Conservation (phyloP, 1,140 invertebrate species). For the Drosophila equinoxialis region DNA sequence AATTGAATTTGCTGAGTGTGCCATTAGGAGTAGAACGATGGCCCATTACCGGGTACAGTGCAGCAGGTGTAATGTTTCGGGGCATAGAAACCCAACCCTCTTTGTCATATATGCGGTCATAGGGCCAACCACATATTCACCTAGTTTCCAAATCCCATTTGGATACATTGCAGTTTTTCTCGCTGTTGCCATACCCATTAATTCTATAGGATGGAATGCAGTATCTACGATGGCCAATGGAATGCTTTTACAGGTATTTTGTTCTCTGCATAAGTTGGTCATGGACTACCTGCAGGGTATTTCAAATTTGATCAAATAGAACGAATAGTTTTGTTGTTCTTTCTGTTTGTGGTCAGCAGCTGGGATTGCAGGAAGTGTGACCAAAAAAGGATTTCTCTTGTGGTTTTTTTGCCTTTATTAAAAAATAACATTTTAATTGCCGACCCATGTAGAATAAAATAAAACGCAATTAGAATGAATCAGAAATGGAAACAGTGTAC, state of each 20-base stretch:
- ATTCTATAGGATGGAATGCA: background rate
- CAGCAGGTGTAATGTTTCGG: slow-evolving; percentile 41
- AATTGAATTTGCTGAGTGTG: slow-evolving; percentile 62
- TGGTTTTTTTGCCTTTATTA: slow-evolving; percentile 28
- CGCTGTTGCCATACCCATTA: background rate
- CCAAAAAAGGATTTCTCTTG: slow-evolving; percentile 12
- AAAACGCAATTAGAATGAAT: background rate
- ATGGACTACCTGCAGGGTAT: background rate
- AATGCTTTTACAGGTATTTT: background rate
- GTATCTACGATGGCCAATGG: background rate
- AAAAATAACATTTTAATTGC: slow-evolving; percentile 14
- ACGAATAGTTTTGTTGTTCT: background rate
- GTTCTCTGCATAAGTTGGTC: background rate
- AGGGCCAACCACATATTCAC: slow-evolving; percentile 38
- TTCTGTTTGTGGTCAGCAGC: slow-evolving; percentile 27
- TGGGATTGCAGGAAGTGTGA: slow-evolving; percentile 24
- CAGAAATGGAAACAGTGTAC: background rate
- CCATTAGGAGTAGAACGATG: slow-evolving; percentile 16
- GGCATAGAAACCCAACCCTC: slow-evolving; percentile 15
- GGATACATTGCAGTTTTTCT: background rate
- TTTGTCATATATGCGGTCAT: slow-evolving; percentile 39
- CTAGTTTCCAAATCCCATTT: slow-evolving; percentile 36
- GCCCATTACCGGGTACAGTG: slow-evolving; percentile 44
- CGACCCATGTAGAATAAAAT: background rate
- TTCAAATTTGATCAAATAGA: background rate